Evolutionary conservation across 2,797 vertebrate species (phyloP).

Genomic region (Girardinus metallicus): DNA sequence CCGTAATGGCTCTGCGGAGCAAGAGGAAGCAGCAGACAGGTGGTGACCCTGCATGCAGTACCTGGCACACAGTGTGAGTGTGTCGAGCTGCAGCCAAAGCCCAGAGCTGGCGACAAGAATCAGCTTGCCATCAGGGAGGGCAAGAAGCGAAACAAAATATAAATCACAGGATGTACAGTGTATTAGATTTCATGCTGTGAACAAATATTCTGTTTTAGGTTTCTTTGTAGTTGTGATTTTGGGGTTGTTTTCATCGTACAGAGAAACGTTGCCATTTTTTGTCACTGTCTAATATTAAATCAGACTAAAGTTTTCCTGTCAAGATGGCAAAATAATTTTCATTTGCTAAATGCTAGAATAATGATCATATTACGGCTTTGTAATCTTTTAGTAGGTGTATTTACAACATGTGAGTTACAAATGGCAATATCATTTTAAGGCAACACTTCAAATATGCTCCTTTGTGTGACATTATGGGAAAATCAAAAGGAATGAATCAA

Average conservation of each 20-base stretch:
- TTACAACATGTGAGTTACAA: background rate
- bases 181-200: background rate
- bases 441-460: background rate
- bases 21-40: constrained; percentile 68
- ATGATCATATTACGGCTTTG: background rate
- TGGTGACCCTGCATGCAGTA: constrained; percentile 77
- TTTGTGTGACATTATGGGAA: too few species aligned
- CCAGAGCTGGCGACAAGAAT: constrained; percentile 50
- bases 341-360: background rate
- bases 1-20: constrained; percentile 29
- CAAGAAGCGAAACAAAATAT: background rate
- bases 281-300: background rate
- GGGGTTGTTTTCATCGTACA: background rate
- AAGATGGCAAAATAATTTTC: background rate
- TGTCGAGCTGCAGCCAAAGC: constrained; percentile 54
- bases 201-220: background rate
- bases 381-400: background rate
- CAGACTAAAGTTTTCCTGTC: background rate
- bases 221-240: background rate
- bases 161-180: constrained; percentile 3
- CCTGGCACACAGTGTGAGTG: constrained; percentile 55
- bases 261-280: background rate
- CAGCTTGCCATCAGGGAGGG: constrained; percentile 48
- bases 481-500: background rate
- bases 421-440: background rate